Evolutionary conservation across 2,888 invertebrate species (phyloP), one percentile per base, ranked within the genome.

Genomic region (Thereva nobilitata): DNA sequence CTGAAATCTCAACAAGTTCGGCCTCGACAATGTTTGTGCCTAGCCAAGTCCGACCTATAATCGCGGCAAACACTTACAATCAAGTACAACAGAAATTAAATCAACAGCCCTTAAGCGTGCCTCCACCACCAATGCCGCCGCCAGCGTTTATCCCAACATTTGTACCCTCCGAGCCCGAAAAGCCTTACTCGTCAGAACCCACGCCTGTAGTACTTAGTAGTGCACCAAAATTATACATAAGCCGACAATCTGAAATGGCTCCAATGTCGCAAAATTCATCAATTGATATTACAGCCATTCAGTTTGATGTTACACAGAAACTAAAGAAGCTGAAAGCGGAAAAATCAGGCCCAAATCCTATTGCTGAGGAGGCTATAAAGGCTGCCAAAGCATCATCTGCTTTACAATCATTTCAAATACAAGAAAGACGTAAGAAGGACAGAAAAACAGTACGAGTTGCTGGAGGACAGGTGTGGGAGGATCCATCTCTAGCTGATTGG

Each of bases 401-500:
- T 0, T 73, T 86, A 45, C 85, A 86, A 74, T 84, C 84, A 0
- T 85, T 85, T 74, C 84, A 85, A 52, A 82, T 82, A 0, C 84
- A 84, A 9, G 85, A 85, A 72, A 82, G 79, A 9, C 78, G 80
- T 67, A 80, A 80, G 59, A 80, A 80, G 64, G 80, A 80, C 69
- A 75, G 79, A 2, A 80, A 80, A 66, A 89, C 93, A 68, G 87
- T 97, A 57, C 84, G 98, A 38, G 92, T 91, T 72, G 97, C 97
- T 0, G 98, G 97, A 4, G 97, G 97, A 0, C 89, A 91, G 73
- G 90, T 91, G 0, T 99, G 99, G 99, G 98, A 99, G 80, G 99
- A 99, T 82, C 86, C 87, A 34, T 93, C 96, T 0, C 81, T 99
- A 63, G 82, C 89, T 12, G 99, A 99, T 77, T 99, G 98, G 99